phyloP scores from a whole-genome alignment of 2,113 vertebrate species.

The Lethenteron reissneri region DNA sequence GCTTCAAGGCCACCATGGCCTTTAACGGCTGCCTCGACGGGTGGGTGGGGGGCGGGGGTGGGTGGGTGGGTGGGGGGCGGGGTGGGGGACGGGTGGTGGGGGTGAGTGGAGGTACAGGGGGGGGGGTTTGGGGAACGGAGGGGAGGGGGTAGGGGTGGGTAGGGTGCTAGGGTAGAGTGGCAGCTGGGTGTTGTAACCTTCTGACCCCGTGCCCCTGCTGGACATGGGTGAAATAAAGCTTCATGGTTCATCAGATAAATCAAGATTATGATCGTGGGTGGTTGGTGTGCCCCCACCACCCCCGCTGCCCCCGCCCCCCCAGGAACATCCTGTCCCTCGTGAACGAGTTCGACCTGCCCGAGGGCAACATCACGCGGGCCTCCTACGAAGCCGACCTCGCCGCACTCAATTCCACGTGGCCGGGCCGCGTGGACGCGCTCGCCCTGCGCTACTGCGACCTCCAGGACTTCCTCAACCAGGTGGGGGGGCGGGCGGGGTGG shows the following conservation, averaged over 20 bases:
- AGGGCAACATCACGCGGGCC: constrained; percentile 34
- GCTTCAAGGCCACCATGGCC: constrained; percentile 50
- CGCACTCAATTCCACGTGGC: constrained; percentile 22
- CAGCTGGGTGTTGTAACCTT: too few relatives aligned
- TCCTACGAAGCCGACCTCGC: constrained; percentile 26
- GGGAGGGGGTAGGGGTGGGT: too few relatives aligned
- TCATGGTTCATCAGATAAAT: too few relatives aligned
- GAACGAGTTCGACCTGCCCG: constrained; percentile 37
- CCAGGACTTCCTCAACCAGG: constrained; percentile 51
- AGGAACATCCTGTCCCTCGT: constrained; percentile 51
- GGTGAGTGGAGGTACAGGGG: too few relatives aligned
- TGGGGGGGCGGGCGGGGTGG: constrained; percentile 13
- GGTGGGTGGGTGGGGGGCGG: too few relatives aligned
- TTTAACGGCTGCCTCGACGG: constrained; percentile 29
- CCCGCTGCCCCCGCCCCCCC: constrained; percentile 9
- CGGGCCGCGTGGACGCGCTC: constrained; percentile 20
- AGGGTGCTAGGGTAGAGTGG: too few relatives aligned
- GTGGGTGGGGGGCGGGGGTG: constrained; percentile 19
- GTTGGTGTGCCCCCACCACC: too few relatives aligned
- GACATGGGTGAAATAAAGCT: too few relatives aligned
- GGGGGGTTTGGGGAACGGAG: too few relatives aligned
- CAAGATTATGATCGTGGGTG: too few relatives aligned
- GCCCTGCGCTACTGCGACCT: constrained; percentile 30
- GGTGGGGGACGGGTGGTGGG: too few relatives aligned
- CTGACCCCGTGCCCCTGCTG: too few relatives aligned